Base-by-base conservation (phyloP, 2,797 vertebrate genomes). In the Limosa lapponica region DNA sequence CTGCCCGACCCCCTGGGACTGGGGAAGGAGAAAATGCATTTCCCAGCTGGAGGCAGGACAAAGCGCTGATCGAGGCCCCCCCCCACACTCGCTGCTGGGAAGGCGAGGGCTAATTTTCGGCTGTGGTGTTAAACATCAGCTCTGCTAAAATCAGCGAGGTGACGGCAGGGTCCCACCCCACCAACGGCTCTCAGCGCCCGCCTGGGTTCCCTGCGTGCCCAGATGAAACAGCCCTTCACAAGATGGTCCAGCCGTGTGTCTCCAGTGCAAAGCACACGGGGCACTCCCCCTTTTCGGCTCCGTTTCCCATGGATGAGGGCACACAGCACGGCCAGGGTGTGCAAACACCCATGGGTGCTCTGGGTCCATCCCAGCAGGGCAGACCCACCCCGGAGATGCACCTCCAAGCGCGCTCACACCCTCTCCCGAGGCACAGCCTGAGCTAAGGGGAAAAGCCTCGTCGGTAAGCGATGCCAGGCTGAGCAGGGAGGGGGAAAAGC, bases 1-100 rank as follows among this genome's bases (percentile, higher is more conserved):
- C 44, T 55, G 37, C 61, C 43, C 0, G 1, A n/a, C 30, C 22
- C 55, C 39, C 49, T 0, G 2, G 55, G 7, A 41, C 32, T 1
- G 1, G 24, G 39, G 49, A 52, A 27, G 25, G 23, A n/a, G 39
- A 24, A 64, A 69, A 72, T 11, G 20, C 2, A 0, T 58, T 72
- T 64, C 46, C 54, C 27, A 4, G 58, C 74, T 85, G 74, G 55
- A 80, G 25, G 32, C 23, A 46, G 77, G 32, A 90, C 51, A 90
- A 73, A 46, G 69, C 3, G 1, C 69, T 14, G 30, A 74, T 59
- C 49, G 77, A 83, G 77, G 39, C 5, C 27, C 5, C 27, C 59
- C 17, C 69, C 37, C 32, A 4, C 22, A 1, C 65, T 66, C 8
- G 2, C 64, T 55, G 65, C 55, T n/a, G 57, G 69, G 39, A 67